A percentile compares a stretch with the other conserved stretches of the same genome.
Conservation (phyloP, 1,140 invertebrate species). For the Uloborus diversus region DNA sequence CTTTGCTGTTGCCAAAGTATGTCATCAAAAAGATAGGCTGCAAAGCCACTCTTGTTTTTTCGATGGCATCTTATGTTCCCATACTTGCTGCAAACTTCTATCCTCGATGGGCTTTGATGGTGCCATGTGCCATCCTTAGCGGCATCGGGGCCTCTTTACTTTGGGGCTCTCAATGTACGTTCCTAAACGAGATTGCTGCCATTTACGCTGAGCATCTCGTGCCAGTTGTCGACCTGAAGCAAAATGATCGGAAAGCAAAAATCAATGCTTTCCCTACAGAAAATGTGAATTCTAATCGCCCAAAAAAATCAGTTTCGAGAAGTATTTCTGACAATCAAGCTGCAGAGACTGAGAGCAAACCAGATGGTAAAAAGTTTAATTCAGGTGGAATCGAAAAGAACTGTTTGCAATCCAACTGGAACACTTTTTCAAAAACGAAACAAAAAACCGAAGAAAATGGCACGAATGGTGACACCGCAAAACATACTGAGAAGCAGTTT, state of each 20-base stretch:
- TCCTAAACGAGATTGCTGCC: constrained; percentile 14
- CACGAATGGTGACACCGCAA: neutral
- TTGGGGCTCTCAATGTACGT: constrained; percentile 31
- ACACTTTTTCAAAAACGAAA: neutral
- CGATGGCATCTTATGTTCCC: neutral
- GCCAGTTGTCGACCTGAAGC: neutral
- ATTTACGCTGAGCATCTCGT: neutral
- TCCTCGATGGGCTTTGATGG: neutral
- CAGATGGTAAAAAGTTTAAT: neutral
- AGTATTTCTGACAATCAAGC: neutral
- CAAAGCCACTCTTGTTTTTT: constrained; percentile 1
- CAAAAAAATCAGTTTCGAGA: neutral
- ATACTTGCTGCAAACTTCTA: constrained; percentile 28
- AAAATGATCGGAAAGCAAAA: too few species aligned
- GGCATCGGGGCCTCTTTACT: constrained; percentile 10
- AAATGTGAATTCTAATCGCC: neutral
- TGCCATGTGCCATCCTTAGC: constrained; percentile 1
- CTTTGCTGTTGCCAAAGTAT: constrained; percentile 6
- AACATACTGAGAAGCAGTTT: neutral
- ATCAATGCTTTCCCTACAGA: neutral
- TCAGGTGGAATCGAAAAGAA: too few species aligned
- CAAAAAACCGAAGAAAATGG: neutral
- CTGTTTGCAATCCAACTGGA: neutral
- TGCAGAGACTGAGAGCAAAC: neutral
- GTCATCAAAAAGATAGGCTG: constrained; percentile 27